Percentiles rank a stretch among this genome's conserved stretches.
Conservation (phyloP, 1,140 invertebrate species). For the Polypedilum vanderplanki region DNA sequence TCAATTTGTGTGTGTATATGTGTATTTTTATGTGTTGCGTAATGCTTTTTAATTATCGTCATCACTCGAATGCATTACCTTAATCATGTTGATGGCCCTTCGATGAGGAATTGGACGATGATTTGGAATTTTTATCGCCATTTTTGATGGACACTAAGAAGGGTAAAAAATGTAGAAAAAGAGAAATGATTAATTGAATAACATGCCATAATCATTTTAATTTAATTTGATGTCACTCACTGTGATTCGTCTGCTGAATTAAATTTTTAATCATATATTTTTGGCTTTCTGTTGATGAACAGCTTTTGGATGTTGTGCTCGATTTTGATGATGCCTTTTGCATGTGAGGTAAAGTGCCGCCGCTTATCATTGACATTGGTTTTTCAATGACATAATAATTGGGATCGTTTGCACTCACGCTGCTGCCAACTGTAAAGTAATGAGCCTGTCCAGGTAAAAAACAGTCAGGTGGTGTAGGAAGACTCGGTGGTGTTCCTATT, state of each 20-base stretch:
- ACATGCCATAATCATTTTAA: neutral
- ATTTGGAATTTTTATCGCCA: constrained; percentile 26
- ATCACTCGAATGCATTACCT: neutral
- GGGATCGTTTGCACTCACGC: constrained; percentile 16
- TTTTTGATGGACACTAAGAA: constrained; percentile 4
- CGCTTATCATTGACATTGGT: constrained; percentile 9
- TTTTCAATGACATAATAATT: constrained; percentile 23
- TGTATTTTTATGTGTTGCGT: too few relatives aligned
- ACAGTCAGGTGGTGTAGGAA: neutral
- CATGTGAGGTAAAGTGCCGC: neutral
- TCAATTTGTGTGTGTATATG: neutral
- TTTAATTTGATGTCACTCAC: neutral
- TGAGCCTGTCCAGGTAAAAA: neutral
- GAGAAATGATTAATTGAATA: neutral
- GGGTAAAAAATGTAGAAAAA: neutral
- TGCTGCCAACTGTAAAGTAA: constrained; percentile 22
- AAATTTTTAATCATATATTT: constrained; percentile 27
- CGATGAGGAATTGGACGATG: constrained; percentile 24
- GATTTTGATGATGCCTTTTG: constrained; percentile 22
- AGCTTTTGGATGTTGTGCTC: neutral
- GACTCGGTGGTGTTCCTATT: neutral
- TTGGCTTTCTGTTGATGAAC: constrained; percentile 24
- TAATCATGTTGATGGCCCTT: constrained; percentile 1
- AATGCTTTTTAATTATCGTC: neutral
- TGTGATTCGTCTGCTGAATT: constrained; percentile 23